These are phyloP conservation scores for Semaprochilodus insignis DNA, from an alignment of 2,797 vertebrate genomes.

Conservation along the genomic window DNA sequence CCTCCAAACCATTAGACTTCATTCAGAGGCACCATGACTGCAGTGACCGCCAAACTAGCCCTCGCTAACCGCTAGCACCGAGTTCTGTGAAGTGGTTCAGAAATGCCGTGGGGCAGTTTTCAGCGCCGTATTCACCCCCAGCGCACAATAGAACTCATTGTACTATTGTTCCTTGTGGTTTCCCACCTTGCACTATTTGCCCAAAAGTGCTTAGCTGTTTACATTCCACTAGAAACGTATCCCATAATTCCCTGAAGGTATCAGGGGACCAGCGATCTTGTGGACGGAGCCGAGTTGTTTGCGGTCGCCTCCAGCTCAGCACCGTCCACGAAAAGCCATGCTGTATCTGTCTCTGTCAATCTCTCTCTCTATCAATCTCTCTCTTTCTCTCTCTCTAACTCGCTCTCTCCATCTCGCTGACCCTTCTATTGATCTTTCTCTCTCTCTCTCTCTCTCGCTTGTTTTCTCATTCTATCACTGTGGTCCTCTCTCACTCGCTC, in stretches of 20 bases:
- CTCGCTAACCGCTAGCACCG: neutral
- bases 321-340: neutral
- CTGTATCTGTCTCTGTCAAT: conserved; percentile 14
- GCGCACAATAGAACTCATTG: neutral
- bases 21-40: no score
- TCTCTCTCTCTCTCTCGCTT: neutral
- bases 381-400: neutral
- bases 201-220: neutral
- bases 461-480: neutral
- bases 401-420: neutral
- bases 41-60: no score
- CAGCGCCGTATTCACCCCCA: neutral
- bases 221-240: neutral
- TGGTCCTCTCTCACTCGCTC: neutral
- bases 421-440: conserved; percentile 1
- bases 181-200: neutral
- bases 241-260: neutral
- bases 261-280: neutral
- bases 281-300: neutral
- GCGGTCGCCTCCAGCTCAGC: neutral
- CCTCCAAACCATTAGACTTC: no score
- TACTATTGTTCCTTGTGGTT: neutral
- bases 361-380: neutral
- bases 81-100: neutral
- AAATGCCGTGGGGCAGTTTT: neutral